Base-by-base conservation (phyloP, 2,888 invertebrate genomes). In the Strigamia crassipes region DNA sequence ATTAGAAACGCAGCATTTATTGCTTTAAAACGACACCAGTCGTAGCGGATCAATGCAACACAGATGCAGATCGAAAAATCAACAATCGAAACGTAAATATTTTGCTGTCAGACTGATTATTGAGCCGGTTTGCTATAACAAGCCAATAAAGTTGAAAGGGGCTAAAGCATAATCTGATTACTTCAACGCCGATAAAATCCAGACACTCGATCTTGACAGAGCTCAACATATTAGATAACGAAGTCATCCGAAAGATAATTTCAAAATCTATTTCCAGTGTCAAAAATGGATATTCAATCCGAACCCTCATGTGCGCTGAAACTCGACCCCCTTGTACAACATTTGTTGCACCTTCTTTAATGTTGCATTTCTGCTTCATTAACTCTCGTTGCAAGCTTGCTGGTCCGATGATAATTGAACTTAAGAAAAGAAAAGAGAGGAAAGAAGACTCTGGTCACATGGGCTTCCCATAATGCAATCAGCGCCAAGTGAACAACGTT, bases 331-430 rank as follows among this genome's bases (percentile, higher is more conserved):
- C 73, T 73, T 31, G 31, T 31, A 73, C 27, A 3, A 73, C 27
- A 73, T 73, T 31, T 31, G 27, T 73, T 73, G 23, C 73, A 23
- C 8, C 23, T 73, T 73, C 27, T 73, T 73, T 31, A 27, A 23
- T 73, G 73, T 73, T 73, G 73, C 73, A 73, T 73, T 73, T 73
- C 73, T 73, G 73, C 73, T 73, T 73, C 73, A 73, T 73, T 73
- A 73, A 73, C 73, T 15, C 31, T 31, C 73, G 73, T 73, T 73
- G 73, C 73, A 73, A 73, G 73, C 27, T 73, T 31, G 73, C 31
- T 73, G 73, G 73, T 27, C 73, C 73, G 73, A 73, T 73, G 73
- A 73, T 73, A 73, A 73, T 73, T 73, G 73, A 73, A 73, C 27
- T 73, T 73, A 73, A 27, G 73, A 12, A 73, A 73, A 73, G 73